Evolutionary conservation across 2,113 vertebrate genomes (phyloP).

Genomic region (Ellobius talpinus): DNA sequence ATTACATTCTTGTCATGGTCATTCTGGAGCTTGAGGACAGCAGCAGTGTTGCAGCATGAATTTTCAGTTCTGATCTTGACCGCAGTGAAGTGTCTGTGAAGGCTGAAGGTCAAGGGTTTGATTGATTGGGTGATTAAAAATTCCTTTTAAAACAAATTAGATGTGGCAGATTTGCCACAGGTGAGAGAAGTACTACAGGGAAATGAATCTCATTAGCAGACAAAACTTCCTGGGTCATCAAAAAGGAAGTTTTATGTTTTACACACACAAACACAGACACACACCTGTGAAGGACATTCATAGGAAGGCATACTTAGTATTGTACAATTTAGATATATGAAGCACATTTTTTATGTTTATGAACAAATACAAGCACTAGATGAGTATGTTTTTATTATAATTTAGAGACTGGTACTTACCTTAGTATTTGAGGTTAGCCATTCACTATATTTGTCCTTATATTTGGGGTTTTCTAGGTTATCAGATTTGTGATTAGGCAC

Average conservation of each 20-base stretch:
- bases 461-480: not conserved
- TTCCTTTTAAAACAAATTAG: conserved; percentile 78
- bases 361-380: not conserved
- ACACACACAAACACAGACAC: not conserved
- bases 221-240: conserved; percentile 76
- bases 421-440: not conserved
- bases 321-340: not conserved
- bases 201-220: conserved; percentile 71
- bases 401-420: not conserved
- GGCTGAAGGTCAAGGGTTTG: conserved; percentile 74
- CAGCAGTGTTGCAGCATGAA: conserved; percentile 44
- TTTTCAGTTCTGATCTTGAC: conserved; percentile 73
- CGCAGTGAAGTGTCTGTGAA: conserved; percentile 55
- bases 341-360: not conserved
- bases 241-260: conserved; percentile 39
- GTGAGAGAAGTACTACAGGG: conserved; percentile 52
- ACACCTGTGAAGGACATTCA: not conserved
- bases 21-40: conserved; percentile 69
- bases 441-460: not conserved
- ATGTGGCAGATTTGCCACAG: conserved; percentile 58
- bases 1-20: conserved; percentile 28
- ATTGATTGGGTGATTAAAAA: conserved; percentile 79
- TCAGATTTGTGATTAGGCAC: not conserved
- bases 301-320: not conserved
- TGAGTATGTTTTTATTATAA: conserved; percentile 24